Base-by-base conservation (phyloP, 2,888 invertebrate genomes). In the Deladenus siricidicola region DNA sequence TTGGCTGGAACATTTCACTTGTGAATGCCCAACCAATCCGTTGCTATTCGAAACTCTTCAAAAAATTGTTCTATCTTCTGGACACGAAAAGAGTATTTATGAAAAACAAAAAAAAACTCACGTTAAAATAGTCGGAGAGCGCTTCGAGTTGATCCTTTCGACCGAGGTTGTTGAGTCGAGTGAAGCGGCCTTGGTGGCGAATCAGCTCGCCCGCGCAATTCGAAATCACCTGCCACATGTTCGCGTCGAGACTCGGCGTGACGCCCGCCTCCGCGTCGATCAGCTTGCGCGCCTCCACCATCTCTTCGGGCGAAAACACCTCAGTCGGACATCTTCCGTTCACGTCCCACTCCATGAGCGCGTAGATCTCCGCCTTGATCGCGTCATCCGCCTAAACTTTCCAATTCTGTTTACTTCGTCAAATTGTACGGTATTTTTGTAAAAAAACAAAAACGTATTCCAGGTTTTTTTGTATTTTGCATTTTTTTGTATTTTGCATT, bases 341-440 rank as follows among this genome's bases (percentile, higher is more conserved):
- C 14, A 73, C 71, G 62, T 77, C 76, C 75, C 77, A 78, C 8
- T 62, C 65, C 48, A 74, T 63, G 48, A 80, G 70, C 29, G 56
- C 56, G 8, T 67, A 64, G 67, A 81, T 79, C 53, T 90, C 88
- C 0, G 65, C 56, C 54, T 78, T 75, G 49, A 78, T 69, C 43
- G 66, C 21, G 55, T 78, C 74, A 56, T 76, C 76, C 10, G 75
- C 78, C 76, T 74, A n/a, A 17, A 60, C n/a, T n/a, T n/a, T n/a
- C n/a, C n/a, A n/a, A n/a, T n/a, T n/a, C n/a, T n/a, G n/a, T n/a
- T n/a, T n/a, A n/a, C n/a, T n/a, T n/a, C n/a, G n/a, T n/a, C n/a
- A n/a, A n/a, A n/a, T n/a, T n/a, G n/a, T n/a, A n/a, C n/a, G n/a
- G n/a, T n/a, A n/a, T n/a, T n/a, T n/a, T n/a, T n/a, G n/a, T n/a